Evolutionary conservation across 2,888 invertebrate species (phyloP).

Genomic region (Chrysopilus asiliformis): DNA sequence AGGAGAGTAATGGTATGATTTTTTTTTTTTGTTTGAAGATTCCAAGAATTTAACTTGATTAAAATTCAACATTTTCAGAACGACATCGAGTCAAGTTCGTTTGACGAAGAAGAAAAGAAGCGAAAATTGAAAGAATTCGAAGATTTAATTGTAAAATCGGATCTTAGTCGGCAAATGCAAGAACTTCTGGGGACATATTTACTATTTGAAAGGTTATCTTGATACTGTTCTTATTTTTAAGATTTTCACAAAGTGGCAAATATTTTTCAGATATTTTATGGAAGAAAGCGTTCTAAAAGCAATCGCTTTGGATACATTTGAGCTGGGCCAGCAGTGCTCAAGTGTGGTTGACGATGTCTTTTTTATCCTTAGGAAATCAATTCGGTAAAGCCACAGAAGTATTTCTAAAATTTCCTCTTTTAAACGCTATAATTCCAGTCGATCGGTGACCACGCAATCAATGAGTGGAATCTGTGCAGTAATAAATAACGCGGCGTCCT

Average conservation of each 20-base stretch:
- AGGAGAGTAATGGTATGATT: constrained; percentile 54
- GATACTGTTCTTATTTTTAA: neutral
- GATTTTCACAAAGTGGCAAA: neutral
- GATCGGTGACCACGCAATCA: constrained; percentile 81
- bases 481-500: constrained; percentile 80
- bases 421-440: constrained; percentile 43
- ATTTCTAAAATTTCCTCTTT: neutral
- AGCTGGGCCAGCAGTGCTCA: constrained; percentile 62
- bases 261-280: constrained; percentile 59
- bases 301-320: constrained; percentile 60
- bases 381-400: constrained; percentile 42
- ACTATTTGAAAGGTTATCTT: constrained; percentile 60
- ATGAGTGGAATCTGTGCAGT: constrained; percentile 94
- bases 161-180: constrained; percentile 62
- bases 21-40: neutral
- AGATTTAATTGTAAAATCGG: constrained; percentile 54
- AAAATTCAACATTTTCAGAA: constrained; percentile 31
- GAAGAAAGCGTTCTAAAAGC: constrained; percentile 91
- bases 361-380: constrained; percentile 91
- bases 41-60: constrained; percentile 12
- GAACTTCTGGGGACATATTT: constrained; percentile 80
- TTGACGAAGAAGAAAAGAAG: constrained; percentile 39
- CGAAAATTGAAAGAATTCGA: constrained; percentile 43
- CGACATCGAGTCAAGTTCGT: constrained; percentile 47
- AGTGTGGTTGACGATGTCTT: constrained; percentile 97